Percentiles rank a stretch among this genome's conserved stretches.
phyloP scores from a whole-genome alignment of 2,888 invertebrate genomes.

The Callyntrura sp. region DNA sequence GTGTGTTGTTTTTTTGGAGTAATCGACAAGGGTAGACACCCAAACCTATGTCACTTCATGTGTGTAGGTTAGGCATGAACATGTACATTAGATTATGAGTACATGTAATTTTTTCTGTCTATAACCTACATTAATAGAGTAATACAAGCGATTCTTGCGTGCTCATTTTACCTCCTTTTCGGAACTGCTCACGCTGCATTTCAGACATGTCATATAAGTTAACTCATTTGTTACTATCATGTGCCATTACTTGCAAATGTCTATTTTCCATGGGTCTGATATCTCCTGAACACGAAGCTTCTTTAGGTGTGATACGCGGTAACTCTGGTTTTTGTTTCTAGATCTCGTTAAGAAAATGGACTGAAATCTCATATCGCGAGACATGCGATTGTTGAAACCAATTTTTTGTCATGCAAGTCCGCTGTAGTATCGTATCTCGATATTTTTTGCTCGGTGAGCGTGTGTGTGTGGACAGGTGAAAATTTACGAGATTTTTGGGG shows the following conservation, averaged over 20 bases:
- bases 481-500: constrained; percentile 29
- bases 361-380: constrained; percentile 7
- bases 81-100: not conserved
- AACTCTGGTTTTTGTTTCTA: constrained; percentile 13
- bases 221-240: constrained; percentile 44
- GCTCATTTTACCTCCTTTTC: constrained; percentile 18
- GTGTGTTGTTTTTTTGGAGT: no score
- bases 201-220: not conserved
- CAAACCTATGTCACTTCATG: no score
- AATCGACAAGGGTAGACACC: no score
- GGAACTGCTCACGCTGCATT: constrained; percentile 27
- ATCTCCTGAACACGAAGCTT: constrained; percentile 6
- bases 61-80: no score
- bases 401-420: constrained; percentile 29
- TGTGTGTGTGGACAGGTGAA: constrained; percentile 1
- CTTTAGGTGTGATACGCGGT: not conserved
- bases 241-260: not conserved
- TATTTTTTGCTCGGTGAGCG: not conserved
- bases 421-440: not conserved
- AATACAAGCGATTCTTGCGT: constrained; percentile 37
- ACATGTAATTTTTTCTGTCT: not conserved
- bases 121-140: not conserved
- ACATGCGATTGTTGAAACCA: constrained; percentile 36
- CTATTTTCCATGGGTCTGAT: constrained; percentile 2
- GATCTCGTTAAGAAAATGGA: constrained; percentile 28